Evolutionary conservation across 2,113 vertebrate species (phyloP).

Genomic region (Rallus limicola): DNA sequence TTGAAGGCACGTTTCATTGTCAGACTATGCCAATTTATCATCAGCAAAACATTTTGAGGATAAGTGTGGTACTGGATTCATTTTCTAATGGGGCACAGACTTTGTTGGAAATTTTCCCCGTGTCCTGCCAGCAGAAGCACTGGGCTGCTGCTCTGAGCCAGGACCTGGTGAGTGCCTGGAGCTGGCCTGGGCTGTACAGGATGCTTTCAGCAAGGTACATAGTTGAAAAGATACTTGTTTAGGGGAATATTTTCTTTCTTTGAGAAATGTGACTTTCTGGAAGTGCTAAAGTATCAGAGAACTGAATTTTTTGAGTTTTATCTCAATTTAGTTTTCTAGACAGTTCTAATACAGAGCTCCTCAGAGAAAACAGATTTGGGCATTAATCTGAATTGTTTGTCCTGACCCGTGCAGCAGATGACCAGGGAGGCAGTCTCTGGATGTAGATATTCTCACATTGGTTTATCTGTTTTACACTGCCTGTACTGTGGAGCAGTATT

Average conservation of each 20-base stretch:
- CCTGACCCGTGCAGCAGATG: background rate
- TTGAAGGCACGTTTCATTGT: background rate
- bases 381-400: background rate
- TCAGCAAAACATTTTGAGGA: fast-evolving
- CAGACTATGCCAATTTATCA: background rate
- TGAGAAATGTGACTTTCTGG: too few species aligned
- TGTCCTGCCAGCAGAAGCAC: background rate
- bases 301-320: fast-evolving
- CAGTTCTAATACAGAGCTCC: background rate
- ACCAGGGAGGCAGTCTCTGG: background rate
- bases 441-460: background rate
- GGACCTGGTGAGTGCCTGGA: fast-evolving
- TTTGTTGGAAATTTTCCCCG: fast-evolving
- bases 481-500: background rate
- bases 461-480: background rate
- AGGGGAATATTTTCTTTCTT: background rate
- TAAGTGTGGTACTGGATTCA: background rate
- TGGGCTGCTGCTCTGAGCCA: background rate
- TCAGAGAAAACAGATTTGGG: background rate
- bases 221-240: background rate
- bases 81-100: background rate
- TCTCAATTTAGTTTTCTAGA: background rate
- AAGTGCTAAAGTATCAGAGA: background rate
- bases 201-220: fast-evolving
- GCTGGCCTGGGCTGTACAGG: background rate